Conservation (phyloP, 2,888 invertebrate species). For the Tipula confusa region DNA sequence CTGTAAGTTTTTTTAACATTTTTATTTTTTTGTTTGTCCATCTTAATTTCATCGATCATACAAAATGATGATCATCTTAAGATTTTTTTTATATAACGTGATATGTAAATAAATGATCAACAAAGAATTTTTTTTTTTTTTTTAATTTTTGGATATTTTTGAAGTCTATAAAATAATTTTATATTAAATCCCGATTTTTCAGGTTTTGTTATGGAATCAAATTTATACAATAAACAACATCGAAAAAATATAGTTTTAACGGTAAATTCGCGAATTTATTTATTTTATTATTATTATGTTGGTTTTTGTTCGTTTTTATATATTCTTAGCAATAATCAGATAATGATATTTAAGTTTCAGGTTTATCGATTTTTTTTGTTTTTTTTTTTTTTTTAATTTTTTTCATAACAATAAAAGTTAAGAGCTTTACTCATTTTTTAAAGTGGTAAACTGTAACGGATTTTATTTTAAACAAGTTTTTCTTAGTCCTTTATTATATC, state of each 20-base stretch:
- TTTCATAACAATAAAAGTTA: too few relatives aligned
- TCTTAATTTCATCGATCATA: not conserved
- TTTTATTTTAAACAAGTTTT: too few relatives aligned
- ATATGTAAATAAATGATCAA: not conserved
- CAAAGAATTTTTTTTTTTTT: not conserved
- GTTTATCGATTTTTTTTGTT: not conserved
- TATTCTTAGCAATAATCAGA: not conserved
- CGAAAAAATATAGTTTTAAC: not conserved
- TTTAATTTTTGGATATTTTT: not conserved
- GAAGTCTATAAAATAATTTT: not conserved
- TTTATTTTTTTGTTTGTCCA: not conserved
- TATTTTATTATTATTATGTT: not conserved
- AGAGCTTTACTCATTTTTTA: too few relatives aligned
- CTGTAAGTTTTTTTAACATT: too few relatives aligned
- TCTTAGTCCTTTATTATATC: too few relatives aligned
- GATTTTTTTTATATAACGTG: not conserved
- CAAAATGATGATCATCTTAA: not conserved
- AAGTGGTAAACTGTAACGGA: too few relatives aligned
- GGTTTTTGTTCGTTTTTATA: not conserved
- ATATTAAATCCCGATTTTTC: not conserved
- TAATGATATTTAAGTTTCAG: not conserved
- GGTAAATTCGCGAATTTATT: constrained; percentile 20
- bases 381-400: too few relatives aligned
- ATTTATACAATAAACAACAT: not conserved
- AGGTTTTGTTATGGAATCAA: not conserved